phyloP scores from a whole-genome alignment of 2,888 invertebrate genomes.

The Campoplex nolae region DNA sequence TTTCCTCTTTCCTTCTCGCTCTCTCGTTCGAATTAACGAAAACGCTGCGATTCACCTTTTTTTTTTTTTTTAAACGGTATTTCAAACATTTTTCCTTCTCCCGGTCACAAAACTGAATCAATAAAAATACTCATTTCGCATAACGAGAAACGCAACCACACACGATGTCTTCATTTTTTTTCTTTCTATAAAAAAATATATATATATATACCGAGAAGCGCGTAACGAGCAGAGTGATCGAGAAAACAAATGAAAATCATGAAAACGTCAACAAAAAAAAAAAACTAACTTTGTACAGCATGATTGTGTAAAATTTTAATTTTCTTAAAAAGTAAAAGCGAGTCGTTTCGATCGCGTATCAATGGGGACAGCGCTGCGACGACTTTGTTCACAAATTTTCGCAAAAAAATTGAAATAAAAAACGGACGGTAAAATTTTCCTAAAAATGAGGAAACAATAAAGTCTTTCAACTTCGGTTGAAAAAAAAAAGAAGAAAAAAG shows the following conservation, averaged over 20 bases:
- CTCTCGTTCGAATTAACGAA: constrained; percentile 40
- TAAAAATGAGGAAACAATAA: neutral
- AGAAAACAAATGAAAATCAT: neutral
- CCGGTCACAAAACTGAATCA: too few relatives aligned
- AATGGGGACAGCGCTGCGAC: neutral
- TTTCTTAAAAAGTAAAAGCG: neutral
- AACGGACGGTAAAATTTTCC: neutral
- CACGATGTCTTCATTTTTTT: too few relatives aligned
- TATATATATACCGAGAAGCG: neutral
- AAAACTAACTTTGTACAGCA: neutral
- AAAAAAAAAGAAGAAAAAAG: too few relatives aligned
- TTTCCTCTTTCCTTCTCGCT: constrained; percentile 15
- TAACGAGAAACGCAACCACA: neutral
- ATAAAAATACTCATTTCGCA: too few relatives aligned
- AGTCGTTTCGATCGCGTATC: neutral
- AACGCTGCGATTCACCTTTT: too few relatives aligned
- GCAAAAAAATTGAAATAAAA: neutral
- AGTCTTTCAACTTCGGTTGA: neutral
- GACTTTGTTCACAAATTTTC: neutral
- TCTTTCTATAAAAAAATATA: too few relatives aligned
- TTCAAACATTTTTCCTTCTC: neutral
- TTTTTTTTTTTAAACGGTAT: neutral
- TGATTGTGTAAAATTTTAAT: neutral
- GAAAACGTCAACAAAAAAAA: neutral
- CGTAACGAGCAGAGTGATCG: neutral